A percentile compares a stretch with the other conserved stretches of the same genome.
These are phyloP conservation scores for Corythaixoides concolor DNA, from an alignment of 2,113 vertebrate genomes.

Conservation along the genomic window DNA sequence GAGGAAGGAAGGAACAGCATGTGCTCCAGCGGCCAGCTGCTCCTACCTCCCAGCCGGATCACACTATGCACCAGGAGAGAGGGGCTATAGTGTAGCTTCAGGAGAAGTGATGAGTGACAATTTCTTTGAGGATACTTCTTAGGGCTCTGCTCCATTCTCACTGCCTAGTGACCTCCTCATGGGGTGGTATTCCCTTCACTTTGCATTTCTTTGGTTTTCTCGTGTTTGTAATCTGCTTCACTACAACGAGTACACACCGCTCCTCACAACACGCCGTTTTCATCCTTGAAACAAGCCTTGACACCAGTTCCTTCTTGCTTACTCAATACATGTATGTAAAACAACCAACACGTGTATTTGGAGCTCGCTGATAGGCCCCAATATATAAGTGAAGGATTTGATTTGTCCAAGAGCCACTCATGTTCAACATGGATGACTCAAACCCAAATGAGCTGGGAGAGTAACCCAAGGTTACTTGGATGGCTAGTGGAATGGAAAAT, in stretches of 20 bases:
- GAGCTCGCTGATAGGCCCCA: not conserved
- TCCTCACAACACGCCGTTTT: not conserved
- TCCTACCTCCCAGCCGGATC: not conserved
- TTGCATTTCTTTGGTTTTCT: not conserved
- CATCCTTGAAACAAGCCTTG: not conserved
- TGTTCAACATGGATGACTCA: not conserved
- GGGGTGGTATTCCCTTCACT: not conserved
- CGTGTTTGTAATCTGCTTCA: not conserved
- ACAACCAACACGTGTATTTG: not conserved
- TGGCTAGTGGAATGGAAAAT: not conserved
- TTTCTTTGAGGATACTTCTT: not conserved
- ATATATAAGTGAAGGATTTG: not conserved
- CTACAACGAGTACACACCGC: not conserved
- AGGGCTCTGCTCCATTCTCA: not conserved
- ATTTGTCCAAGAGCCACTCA: not conserved
- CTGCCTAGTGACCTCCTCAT: not conserved
- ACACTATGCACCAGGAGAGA: not conserved
- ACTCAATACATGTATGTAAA: not conserved
- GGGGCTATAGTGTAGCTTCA: rapidly evolving
- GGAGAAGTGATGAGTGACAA: rapidly evolving
- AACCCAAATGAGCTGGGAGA: not conserved
- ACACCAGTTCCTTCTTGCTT: not conserved
- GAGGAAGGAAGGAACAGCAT: not conserved
- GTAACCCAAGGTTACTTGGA: not conserved
- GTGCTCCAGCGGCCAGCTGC: not conserved